Conservation (phyloP, 2,888 invertebrate species). For the Catocala fraxini region DNA sequence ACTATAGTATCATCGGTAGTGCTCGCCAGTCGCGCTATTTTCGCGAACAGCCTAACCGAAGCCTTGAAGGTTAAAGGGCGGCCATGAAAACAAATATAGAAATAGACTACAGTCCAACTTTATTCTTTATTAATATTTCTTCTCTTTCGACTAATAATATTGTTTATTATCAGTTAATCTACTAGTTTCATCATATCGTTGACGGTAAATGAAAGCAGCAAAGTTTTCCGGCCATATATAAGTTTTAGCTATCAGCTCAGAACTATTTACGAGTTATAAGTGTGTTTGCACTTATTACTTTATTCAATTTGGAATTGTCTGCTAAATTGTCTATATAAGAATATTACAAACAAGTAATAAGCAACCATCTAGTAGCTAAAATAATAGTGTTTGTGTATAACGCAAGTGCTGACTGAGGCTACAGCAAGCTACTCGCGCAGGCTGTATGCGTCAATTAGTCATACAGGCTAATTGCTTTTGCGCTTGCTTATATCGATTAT, state of each 20-base stretch:
- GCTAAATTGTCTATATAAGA: neutral
- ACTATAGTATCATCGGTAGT: too few relatives aligned
- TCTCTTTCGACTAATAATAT: conserved; percentile 12
- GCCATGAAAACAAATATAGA: neutral
- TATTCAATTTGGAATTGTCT: conserved; percentile 12
- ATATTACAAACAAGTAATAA: too few relatives aligned
- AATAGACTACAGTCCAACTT: conserved; percentile 2
- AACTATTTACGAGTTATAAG: conserved; percentile 10
- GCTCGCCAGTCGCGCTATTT: neutral
- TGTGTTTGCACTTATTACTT: conserved; percentile 6
- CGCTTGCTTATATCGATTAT: too few relatives aligned
- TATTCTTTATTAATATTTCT: conserved; percentile 11
- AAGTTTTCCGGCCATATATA: conserved; percentile 10
- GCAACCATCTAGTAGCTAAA: too few relatives aligned
- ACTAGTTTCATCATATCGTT: conserved; percentile 14
- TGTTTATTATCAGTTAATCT: conserved; percentile 18
- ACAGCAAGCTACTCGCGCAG: too few relatives aligned
- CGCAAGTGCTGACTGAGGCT: too few relatives aligned
- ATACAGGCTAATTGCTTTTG: too few relatives aligned
- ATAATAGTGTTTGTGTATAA: too few relatives aligned
- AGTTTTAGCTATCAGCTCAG: conserved; percentile 4
- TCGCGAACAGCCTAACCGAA: neutral
- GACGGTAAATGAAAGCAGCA: conserved; percentile 10
- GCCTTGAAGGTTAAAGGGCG: neutral
- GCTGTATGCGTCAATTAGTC: too few relatives aligned